A percentile compares a stretch with the other conserved stretches of the same genome.
Evolutionary conservation across 2,888 invertebrate genomes (phyloP).

Genomic region (Stegana nigrithorax): DNA sequence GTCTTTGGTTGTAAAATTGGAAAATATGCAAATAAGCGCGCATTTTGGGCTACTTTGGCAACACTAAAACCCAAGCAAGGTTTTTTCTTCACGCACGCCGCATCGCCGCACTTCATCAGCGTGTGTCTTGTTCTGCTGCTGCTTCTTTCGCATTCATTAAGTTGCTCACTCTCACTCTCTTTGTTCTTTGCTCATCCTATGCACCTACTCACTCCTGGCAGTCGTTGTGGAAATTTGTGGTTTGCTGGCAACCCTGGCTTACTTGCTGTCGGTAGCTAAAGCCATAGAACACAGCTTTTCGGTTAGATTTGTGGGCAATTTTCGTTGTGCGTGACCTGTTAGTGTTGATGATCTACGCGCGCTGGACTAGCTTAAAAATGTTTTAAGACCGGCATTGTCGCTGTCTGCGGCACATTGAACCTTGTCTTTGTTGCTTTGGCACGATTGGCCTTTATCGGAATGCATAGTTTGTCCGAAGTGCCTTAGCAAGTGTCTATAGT

Average conservation of each 20-base stretch:
- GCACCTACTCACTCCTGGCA: too few species aligned
- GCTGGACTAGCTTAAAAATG: too few species aligned
- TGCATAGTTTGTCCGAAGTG: too few species aligned
- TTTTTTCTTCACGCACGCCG: neutral
- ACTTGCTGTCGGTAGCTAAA: too few species aligned
- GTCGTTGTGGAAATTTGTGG: neutral
- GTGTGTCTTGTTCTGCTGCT: neutral
- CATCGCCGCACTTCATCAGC: neutral
- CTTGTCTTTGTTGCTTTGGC: too few species aligned
- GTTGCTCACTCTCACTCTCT: too few species aligned
- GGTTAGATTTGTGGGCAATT: slow-evolving; percentile 23
- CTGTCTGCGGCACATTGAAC: too few species aligned
- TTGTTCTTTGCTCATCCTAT: too few species aligned
- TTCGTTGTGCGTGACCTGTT: slow-evolving; percentile 15
- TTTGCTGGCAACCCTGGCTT: neutral
- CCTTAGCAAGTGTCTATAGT: too few species aligned
- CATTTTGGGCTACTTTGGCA: slow-evolving; percentile 11
- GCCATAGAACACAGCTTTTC: slow-evolving; percentile 1
- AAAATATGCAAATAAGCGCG: slow-evolving; percentile 62
- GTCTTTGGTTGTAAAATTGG: slow-evolving; percentile 46
- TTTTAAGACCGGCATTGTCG: too few species aligned
- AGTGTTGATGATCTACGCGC: slow-evolving; percentile 11
- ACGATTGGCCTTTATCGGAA: too few species aligned
- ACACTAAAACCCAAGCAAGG: neutral
- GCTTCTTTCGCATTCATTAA: neutral